Percentiles rank a stretch among this genome's conserved stretches.
Conservation (phyloP, 2,113 vertebrate genomes). For the Hypocryptadius cinnamomeus region DNA sequence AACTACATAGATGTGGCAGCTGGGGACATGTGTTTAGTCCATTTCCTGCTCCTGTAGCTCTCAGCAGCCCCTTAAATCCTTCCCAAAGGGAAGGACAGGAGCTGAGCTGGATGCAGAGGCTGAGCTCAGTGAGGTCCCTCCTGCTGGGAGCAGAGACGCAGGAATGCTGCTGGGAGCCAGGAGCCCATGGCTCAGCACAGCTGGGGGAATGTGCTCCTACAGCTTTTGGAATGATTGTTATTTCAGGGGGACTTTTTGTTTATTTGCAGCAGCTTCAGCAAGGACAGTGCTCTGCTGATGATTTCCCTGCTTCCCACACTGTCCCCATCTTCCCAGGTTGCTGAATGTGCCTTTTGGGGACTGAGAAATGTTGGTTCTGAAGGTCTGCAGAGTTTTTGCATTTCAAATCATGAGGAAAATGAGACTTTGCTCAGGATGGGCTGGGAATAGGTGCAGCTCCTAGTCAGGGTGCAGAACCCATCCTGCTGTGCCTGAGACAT, state of each 20-base stretch:
- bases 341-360: neutral
- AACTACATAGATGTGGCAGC: neutral
- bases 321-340: neutral
- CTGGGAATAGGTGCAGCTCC: neutral
- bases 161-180: neutral
- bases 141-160: fast-evolving
- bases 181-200: neutral
- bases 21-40: neutral
- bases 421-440: neutral
- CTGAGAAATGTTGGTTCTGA: neutral
- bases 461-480: neutral
- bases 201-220: neutral
- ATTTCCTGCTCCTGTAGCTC: neutral
- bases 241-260: neutral
- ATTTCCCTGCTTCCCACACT: neutral
- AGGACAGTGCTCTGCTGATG: fast-evolving
- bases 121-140: neutral
- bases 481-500: neutral
- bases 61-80: neutral
- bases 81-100: fast-evolving
- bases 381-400: neutral
- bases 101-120: neutral
- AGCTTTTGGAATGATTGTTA: neutral
- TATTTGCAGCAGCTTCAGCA: neutral
- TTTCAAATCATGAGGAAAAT: neutral